phyloP scores from a whole-genome alignment of 2,888 invertebrate species.

The Melanotus villosus region DNA sequence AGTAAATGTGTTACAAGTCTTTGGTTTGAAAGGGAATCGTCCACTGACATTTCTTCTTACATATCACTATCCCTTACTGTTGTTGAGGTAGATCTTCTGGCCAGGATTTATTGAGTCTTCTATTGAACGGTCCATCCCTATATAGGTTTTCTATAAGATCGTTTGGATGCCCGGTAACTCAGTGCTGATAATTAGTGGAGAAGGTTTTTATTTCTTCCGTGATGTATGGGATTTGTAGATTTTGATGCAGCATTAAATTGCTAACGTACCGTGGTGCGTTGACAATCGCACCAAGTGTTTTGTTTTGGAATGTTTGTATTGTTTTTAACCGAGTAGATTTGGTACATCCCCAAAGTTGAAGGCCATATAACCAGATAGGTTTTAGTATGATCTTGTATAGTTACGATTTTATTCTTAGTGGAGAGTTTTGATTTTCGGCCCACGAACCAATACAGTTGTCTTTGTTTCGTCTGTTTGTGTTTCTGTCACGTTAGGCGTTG shows the following conservation, averaged over 20 bases:
- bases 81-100: background rate
- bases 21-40: background rate
- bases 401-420: background rate
- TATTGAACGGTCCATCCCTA: background rate
- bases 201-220: background rate
- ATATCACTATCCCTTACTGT: background rate
- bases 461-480: slow-evolving; percentile 1
- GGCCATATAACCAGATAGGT: background rate
- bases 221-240: slow-evolving; percentile 7
- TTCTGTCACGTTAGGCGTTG: background rate
- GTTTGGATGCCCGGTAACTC: no score
- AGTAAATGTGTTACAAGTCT: background rate
- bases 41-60: slow-evolving; percentile 1
- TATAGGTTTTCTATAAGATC: slow-evolving; percentile 1
- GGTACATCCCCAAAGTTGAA: background rate
- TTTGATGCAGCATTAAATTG: slow-evolving; percentile 2
- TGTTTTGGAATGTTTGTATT: slow-evolving; percentile 1
- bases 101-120: background rate
- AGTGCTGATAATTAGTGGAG: background rate
- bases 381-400: background rate
- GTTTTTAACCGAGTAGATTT: background rate
- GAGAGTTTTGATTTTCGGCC: background rate
- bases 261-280: slow-evolving; percentile 3
- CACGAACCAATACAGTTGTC: background rate
- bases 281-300: slow-evolving; percentile 1